phyloP scores from a whole-genome alignment of 2,113 vertebrate genomes.

The Corythoichthys intestinalis region DNA sequence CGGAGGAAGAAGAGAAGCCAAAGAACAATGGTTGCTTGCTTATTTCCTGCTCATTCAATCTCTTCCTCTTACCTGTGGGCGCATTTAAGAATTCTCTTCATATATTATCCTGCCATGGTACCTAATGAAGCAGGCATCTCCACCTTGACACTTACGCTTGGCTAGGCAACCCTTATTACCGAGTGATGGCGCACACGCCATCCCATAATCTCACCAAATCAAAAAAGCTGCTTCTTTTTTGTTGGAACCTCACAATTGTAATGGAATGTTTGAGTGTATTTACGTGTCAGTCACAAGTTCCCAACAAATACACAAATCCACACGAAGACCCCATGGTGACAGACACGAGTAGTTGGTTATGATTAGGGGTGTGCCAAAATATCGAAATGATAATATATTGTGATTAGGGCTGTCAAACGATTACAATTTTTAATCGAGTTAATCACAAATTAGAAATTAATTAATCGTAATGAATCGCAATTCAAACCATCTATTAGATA shows the following conservation, averaged over 20 bases:
- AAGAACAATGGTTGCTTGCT: conserved; percentile 60
- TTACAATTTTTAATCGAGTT: too few relatives aligned
- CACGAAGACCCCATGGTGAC: conserved; percentile 44
- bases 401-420: too few relatives aligned
- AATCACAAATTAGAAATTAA: too few relatives aligned
- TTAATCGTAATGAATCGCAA: too few relatives aligned
- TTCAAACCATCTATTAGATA: too few relatives aligned
- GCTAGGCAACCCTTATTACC: conserved; percentile 67
- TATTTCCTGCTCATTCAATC: conserved; percentile 33
- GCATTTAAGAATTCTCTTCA: conserved; percentile 56
- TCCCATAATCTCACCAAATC: conserved; percentile 30
- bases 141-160: conserved; percentile 64
- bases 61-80: conserved; percentile 51
- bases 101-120: conserved; percentile 72
- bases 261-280: conserved; percentile 30
- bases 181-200: conserved; percentile 30
- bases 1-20: conserved; percentile 27
- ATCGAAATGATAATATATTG: too few relatives aligned
- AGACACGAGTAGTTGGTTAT: conserved; percentile 76
- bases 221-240: conserved; percentile 37
- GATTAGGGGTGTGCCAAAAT: conserved; percentile 30
- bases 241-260: conserved; percentile 18
- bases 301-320: conserved; percentile 24
- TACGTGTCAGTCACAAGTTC: conserved; percentile 44
- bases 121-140: conserved; percentile 73